phyloP scores from a whole-genome alignment of 2,113 vertebrate species.

The human (Homo sapiens) region DNA sequence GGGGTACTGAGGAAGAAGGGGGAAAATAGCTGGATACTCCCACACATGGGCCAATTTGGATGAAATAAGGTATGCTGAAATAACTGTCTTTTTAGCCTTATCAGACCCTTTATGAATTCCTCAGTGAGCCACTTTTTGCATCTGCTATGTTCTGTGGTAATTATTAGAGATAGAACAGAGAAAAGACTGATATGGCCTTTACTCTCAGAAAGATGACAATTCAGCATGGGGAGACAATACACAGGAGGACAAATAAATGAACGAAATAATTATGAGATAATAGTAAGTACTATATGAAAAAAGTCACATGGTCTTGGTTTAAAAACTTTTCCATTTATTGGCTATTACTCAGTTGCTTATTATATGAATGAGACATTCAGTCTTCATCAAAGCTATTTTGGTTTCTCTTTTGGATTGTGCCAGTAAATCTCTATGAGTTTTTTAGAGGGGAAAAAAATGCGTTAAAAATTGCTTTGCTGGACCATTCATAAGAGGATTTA shows the following conservation, averaged over 20 bases:
- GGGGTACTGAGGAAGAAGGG: background rate
- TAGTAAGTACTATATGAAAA: constrained; percentile 21
- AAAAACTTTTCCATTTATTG: background rate
- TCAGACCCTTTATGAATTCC: background rate
- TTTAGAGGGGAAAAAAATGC: constrained; percentile 9
- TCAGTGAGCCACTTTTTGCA: background rate
- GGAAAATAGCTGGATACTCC: background rate
- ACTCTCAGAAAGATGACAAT: constrained; percentile 4
- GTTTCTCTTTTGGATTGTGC: constrained; percentile 59
- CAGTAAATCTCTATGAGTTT: constrained; percentile 60
- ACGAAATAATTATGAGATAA: background rate
- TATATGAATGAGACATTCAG: constrained; percentile 30
- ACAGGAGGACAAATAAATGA: background rate
- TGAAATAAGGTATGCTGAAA: background rate
- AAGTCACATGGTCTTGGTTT: background rate
- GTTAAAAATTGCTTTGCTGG: constrained; percentile 64
- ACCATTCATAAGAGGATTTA: constrained; percentile 63
- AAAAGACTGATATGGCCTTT: background rate
- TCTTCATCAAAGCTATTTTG: constrained; percentile 54
- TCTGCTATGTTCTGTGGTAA: background rate
- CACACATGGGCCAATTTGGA: background rate
- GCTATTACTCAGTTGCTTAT: constrained; percentile 19
- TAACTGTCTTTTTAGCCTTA: background rate
- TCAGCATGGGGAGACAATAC: background rate
- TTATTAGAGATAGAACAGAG: background rate